Base-by-base conservation (phyloP, 2,113 vertebrate genomes). In the Struthidea cinerea region DNA sequence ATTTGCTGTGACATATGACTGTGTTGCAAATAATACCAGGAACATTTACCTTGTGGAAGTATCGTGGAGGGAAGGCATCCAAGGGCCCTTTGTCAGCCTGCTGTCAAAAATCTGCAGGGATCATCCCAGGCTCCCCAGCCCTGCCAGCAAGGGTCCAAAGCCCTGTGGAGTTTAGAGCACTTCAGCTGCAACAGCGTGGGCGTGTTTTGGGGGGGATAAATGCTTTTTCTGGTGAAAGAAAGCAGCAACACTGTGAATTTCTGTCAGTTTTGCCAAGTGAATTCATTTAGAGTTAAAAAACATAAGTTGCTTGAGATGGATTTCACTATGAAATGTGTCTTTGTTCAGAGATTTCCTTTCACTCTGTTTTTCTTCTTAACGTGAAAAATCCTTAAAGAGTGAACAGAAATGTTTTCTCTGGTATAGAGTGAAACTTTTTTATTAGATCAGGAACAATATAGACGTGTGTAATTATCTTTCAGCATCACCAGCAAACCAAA, bases 291-390 rank as follows among this genome's bases (percentile, higher is more conserved):
- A 93, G 93, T 86, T 92, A 69, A 80, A 96, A 96, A 87, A 27
- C 65, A 6, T 83, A 93, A 94, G 76, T 68, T 89, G 68, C 64
- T 81, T 15, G 64, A 92, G 90, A 92, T 2, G 52, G 93, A 78
- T 84, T 89, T 92, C 49, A 28, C 52, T 28, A 16, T 44, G 73
- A 94, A 94, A 89, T 44, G 77, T 52, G 73, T 68, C 81, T 87
- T 84, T 95, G 93, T 92, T 95, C 90, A 41, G 86, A 92, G 68
- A 74, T 89, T 90, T 92, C 76, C 83, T 89, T 93, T 90, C 24
- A 3, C 64, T 92, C 68, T 78, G 76, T 89, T 94, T 95, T 90
- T 70, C 84, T 92, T 93, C 80, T 90, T 71, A 89, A 84, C 0
- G 0, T 19, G 53, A 87, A 91, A 84, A 85, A 80, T n/a, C 78